Base-by-base conservation (phyloP, 1,140 invertebrate species). In the Zaprionus davidi region DNA sequence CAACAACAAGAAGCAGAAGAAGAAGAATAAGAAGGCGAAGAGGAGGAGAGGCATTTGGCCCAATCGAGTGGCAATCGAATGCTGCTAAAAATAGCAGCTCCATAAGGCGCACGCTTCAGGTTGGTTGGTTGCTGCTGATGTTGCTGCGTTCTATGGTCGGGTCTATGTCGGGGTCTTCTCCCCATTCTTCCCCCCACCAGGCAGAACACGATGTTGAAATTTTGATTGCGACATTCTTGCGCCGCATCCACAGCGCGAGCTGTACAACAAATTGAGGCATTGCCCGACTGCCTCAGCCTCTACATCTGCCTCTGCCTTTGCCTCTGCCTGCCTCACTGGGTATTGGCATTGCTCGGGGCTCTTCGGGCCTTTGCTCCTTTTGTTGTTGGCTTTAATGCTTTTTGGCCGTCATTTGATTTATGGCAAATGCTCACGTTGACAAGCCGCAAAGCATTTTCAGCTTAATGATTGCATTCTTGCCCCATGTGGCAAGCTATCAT, bases 161-260 rank as follows among this genome's bases (percentile, higher is more conserved):
- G 49, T 51, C 49, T 34, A 41, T 56, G 51, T 67, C 53, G 62
- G 71, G 67, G 56, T 76, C 71, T 71, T 55, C 69, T 63, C 55
- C 20, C 24, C 31, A 26, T 36, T 58, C 3, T 41, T 24, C 24
- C 36, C 4, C 36, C 41, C 58, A 70, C 22, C 28, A 41, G 41
- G 71, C 72, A 67, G 20, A 88, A 84, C 85, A 84, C 59, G 85
- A 88, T 88, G 85, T 88, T 90, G 86, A 88, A 88, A 88, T 90
- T 88, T 90, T 90, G 85, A 88, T 88, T 88, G 85, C 85, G 86
- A 88, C 85, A 88, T 88, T 88, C 81, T 76, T 79, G 60, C 26
- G 81, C 71, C 55, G 62, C 66, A 71, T 77, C 71, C 59, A 24
- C 31, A 34, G 31, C 31, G 64, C 38, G 57, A 51, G 58, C 59